These are phyloP conservation scores for Coccyzus lansbergi DNA, from an alignment of 2,797 vertebrate species.

Conservation along the genomic window DNA sequence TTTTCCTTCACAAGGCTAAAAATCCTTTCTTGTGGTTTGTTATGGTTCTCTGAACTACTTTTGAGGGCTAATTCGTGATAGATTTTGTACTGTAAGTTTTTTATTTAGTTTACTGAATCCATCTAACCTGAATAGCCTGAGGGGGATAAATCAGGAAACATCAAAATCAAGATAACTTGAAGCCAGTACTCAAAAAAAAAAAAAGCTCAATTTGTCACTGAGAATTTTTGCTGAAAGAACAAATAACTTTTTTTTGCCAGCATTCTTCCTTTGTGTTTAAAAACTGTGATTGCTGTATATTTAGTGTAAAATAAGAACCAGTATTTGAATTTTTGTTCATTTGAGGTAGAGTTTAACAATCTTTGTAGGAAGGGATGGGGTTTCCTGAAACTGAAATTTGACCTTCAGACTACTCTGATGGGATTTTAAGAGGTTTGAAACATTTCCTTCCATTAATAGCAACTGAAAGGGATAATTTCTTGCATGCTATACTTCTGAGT, in stretches of 20 bases:
- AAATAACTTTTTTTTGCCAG: neutral
- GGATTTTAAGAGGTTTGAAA: conserved; percentile 12
- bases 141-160: conserved; percentile 33
- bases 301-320: conserved; percentile 7
- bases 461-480: neutral
- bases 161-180: conserved; percentile 3
- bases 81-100: conserved; percentile 43
- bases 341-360: neutral
- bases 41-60: conserved; percentile 41
- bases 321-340: conserved; percentile 12
- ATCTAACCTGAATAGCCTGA: conserved; percentile 51
- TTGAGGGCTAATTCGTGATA: conserved; percentile 38
- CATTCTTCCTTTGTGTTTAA: conserved; percentile 11
- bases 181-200: no score
- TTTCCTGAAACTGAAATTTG: conserved; percentile 45
- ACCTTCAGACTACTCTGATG: neutral
- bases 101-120: conserved; percentile 16
- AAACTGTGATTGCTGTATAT: neutral
- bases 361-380: neutral
- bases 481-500: conserved; percentile 4
- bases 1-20: conserved; percentile 62
- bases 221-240: neutral
- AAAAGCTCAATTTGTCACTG: conserved; percentile 15
- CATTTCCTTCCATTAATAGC: neutral
- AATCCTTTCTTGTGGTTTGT: conserved; percentile 28